Base-by-base conservation (phyloP, 2,888 invertebrate species). In the Xanthorhoe spadicearia region DNA sequence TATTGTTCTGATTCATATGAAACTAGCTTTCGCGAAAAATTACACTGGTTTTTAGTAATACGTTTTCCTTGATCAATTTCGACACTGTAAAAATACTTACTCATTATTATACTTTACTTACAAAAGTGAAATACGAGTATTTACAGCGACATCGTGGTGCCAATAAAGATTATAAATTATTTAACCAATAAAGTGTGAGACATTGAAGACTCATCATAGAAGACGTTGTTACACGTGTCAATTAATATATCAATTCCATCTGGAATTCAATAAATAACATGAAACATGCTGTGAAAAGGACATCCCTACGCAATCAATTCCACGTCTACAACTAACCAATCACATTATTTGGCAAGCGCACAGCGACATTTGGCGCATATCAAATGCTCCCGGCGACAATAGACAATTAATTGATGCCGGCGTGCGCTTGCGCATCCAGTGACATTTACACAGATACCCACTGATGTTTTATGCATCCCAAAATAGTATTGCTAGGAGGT, bases 391-490 rank as follows among this genome's bases (percentile, higher is more conserved):
- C 76, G 74, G 73, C 77, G 77, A 80, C 82, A 83, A 83, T 82
- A 79, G 71, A 75, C 78, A 76, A 84, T 84, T 83, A 84, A 85
- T 85, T 74, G 78, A 70, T 66, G 75, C 66, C 69, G 63, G 63
- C 71, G 63, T 70, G 73, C 53, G 66, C 64, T 61, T 64, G 69
- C 71, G 72, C 73, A 68, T 73, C 69, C 73, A 74, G 74, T 81
- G 81, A 80, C 81, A 83, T 81, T 84, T 80, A 67, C 76, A 54
- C 23, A 59, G 38, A 58, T 62, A 55, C 17, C 50, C 9, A 32
- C 32, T 55, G 50, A 54, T 62, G 57, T 52, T 61, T 50, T 61
- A 61, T 53, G 38, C 48, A 48, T 48, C 48, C 17, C 4, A 48
- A 48, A 48, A 48, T 48, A 48, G 48, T 48, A 48, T 48, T 48